Evolutionary conservation across 2,113 vertebrate species (phyloP), one percentile per base, ranked within the genome.

Genomic region (Raphicerus campestris): DNA sequence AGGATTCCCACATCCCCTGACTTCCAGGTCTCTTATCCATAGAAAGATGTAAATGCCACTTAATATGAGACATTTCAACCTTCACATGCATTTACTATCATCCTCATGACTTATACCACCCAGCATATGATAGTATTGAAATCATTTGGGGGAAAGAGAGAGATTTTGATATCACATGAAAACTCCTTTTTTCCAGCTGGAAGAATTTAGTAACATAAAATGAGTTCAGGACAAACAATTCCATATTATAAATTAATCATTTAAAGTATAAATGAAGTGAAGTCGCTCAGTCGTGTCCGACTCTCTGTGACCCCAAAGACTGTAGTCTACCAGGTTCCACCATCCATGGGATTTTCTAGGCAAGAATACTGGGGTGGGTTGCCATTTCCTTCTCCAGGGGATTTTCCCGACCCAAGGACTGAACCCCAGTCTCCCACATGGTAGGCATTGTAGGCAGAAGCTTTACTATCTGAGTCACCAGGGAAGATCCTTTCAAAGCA

Each of bases 171-270:
- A 53, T 47, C 42, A 84, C 9, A 2, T n/a, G 39, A 55, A 80
- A 85, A 88, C 11, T 70, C 32, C 10, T n/a, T 75, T 20, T 89
- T 58, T 87, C 13, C 55, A 80, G n/a, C 28, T 63, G 60, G 70
- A 39, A 93, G 19, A 28, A 80, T 92, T 63, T 85, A 32, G 39
- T 75, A 89, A 88, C 39, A 61, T 17, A 81, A 97, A 95, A 89
- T 16, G 51, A 83, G 17, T 42, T 81, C n/a, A 91, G 42, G 39
- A 80, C 49, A 61, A 45, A 91, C 35, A 93, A 91, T 78, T 78
- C 10, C 51, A 81, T 89, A 56, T 35, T 28, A 81, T 78, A 58
- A 78, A 84, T 93, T 47, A 53, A 94, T n/a, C 49, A 84, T 70
- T 93, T 63, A 81, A 93, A 80, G 56, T 17, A 84, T 42, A 89